Base-by-base conservation (phyloP, 2,888 invertebrate species). In the Lithosia quadra region DNA sequence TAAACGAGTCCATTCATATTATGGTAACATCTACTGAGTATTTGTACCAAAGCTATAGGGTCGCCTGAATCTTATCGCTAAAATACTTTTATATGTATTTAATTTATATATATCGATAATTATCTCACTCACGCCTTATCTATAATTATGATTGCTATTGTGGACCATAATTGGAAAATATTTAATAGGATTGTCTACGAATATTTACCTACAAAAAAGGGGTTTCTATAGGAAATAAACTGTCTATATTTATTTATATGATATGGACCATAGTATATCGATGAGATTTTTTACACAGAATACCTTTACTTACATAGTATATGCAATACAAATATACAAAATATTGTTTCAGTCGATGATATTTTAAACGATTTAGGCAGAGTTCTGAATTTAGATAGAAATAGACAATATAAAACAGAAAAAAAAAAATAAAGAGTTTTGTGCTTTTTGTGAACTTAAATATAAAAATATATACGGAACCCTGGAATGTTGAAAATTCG, bases 401-500 rank as follows among this genome's bases (percentile, higher is more conserved):
- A 71, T 68, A 68, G 59, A 66, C 71, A 66, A 70, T 74, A 63
- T 58, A 60, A 67, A 74, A 57, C 65, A 43, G 65, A 64, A 63
- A 69, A 61, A 69, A 61, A 68, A 61, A 0, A 56, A 28, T 58
- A 71, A 76, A 74, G 66, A 77, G 74, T 75, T 87, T 92, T 92
- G 91, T 91, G 92, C 90, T 84, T 83, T 84, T 76, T 83, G 86
- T 87, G 85, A 89, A 87, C 86, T 86, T 86, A 88, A 86, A 84
- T 69, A 79, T 79, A 55, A 34, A 80, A 83, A 85, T 76, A 83
- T 67, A 83, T 84, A 85, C 80, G 83, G 88, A 89, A 89, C 91
- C 90, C 89, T 94, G 94, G 94, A 94, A 94, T 94, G 94, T 94
- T 88, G 84, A 89, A 89, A 93, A 90, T 89, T 91, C 90, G 91